Base-by-base conservation (phyloP, 2,797 vertebrate genomes). In the Periophthalmus magnuspinnatus region DNA sequence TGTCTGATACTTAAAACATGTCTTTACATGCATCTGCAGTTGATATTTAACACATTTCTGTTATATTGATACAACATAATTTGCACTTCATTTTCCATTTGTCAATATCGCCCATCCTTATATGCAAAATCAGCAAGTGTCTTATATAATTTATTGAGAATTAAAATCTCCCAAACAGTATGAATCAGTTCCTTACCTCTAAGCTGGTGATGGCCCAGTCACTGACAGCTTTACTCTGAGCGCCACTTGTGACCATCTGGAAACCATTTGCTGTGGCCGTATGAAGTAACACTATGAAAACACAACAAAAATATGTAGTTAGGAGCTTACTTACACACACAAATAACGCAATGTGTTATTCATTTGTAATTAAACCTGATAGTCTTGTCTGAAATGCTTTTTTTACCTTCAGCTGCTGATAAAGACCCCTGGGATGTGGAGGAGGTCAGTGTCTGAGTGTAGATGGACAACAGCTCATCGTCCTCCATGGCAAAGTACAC, bases 191-290 rank as follows among this genome's bases (percentile, higher is more conserved):
- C 5, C 0, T 4, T 52, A 98, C 98, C 96, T 99, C 98, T 72
- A 99, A 92, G 0, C 98, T 99, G 79, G 97, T 97, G 80, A 99
- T 98, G 75, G 96, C 95, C 98, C 98, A 99, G 88, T 99, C 98
- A 0, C 86, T 97, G 86, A 99, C 80, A 0, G 97, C 96, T 93
- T 99, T 99, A 89, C 97, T 99, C 83, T 99, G 98, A 69, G 95
- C 94, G 66, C 98, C 98, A 0, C 97, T 99, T 67, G 97, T 99
- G 78, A 99, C 98, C 97, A 99, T 99, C 91, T 99, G 98, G 84
- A 99, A 99, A 71, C 97, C 97, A 0, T 98, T 99, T 74, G 98
- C 98, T 1, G 97, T 99, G 68, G 98, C 98, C 0, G 98, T 98
- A 81, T 97, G 96, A 57, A 99, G 89, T 72, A 99, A 89, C 72